Evolutionary conservation across 2,797 vertebrate species (phyloP).

Genomic region (Capromys pilorides): DNA sequence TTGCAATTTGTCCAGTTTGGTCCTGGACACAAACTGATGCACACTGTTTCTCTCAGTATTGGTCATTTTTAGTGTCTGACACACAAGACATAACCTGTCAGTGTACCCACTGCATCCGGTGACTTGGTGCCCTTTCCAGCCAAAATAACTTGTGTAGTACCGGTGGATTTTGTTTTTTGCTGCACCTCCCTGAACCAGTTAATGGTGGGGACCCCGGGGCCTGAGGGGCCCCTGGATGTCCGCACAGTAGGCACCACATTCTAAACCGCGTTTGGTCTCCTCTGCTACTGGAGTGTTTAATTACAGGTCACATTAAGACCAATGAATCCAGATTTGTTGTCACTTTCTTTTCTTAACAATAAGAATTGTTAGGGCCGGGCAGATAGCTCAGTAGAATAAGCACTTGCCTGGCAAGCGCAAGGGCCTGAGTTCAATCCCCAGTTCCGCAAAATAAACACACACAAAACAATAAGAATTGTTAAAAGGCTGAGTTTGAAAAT

Average conservation of each 20-base stretch:
- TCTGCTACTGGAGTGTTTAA: neutral
- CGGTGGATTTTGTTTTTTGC: neutral
- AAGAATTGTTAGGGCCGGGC: neutral
- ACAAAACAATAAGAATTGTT: neutral
- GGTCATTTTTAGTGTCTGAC: neutral
- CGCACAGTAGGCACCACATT: neutral
- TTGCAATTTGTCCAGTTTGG: too few relatives aligned
- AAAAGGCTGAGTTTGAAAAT: constrained; percentile 2
- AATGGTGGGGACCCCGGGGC: neutral
- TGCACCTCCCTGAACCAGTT: neutral
- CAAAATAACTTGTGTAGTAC: neutral
- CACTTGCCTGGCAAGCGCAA: too few relatives aligned
- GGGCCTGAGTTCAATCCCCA: too few relatives aligned
- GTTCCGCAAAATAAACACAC: too few relatives aligned
- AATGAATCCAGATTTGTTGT: neutral
- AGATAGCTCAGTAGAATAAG: too few relatives aligned
- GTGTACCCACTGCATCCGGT: neutral
- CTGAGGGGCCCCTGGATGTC: neutral
- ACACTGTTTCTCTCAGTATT: too few relatives aligned
- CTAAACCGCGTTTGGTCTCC: neutral
- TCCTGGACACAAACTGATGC: too few relatives aligned
- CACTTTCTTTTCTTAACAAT: neutral
- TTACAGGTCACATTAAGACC: neutral
- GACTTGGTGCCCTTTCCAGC: neutral
- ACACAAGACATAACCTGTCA: neutral